A percentile compares a stretch with the other conserved stretches of the same genome.
phyloP scores from a whole-genome alignment of 2,113 vertebrate genomes.

The Perca schrenkii region DNA sequence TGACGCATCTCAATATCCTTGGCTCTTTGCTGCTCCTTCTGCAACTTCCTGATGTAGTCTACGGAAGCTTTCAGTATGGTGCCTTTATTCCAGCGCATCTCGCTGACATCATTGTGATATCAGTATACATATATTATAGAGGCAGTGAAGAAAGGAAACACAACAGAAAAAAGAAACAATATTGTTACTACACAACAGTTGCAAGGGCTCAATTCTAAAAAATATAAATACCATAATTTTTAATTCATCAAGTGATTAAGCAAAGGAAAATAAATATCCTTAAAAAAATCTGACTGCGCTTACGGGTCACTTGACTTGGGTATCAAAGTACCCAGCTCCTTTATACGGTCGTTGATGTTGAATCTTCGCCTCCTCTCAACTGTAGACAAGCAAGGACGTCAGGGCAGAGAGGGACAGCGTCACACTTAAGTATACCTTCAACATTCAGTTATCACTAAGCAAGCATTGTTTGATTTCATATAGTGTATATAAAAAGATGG shows the following conservation, averaged over 20 bases:
- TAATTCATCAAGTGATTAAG: not conserved
- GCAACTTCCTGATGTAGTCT: constrained; percentile 95
- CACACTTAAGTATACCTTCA: constrained; percentile 1
- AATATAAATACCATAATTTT: too few relatives aligned
- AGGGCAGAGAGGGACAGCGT: not conserved
- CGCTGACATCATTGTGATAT: constrained; percentile 77
- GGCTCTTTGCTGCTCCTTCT: constrained; percentile 92
- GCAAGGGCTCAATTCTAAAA: not conserved
- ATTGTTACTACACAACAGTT: not conserved
- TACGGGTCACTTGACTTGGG: constrained; percentile 93
- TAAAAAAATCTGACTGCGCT: constrained; percentile 69
- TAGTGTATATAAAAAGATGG: too few relatives aligned
- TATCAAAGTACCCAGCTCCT: constrained; percentile 92
- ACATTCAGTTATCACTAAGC: constrained; percentile 1
- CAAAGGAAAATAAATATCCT: not conserved
- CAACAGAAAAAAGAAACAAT: not conserved
- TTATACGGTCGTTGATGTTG: constrained; percentile 96
- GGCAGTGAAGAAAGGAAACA: not conserved
- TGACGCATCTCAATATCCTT: constrained; percentile 92
- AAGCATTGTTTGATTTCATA: not conserved
- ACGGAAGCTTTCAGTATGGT: constrained; percentile 95
- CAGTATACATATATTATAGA: not conserved
- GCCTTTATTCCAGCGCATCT: constrained; percentile 97
- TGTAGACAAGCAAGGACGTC: constrained; percentile 54
- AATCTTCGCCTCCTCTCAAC: constrained; percentile 93